phyloP scores from a whole-genome alignment of 2,113 vertebrate genomes.

The Sphaerodactylus townsendi region DNA sequence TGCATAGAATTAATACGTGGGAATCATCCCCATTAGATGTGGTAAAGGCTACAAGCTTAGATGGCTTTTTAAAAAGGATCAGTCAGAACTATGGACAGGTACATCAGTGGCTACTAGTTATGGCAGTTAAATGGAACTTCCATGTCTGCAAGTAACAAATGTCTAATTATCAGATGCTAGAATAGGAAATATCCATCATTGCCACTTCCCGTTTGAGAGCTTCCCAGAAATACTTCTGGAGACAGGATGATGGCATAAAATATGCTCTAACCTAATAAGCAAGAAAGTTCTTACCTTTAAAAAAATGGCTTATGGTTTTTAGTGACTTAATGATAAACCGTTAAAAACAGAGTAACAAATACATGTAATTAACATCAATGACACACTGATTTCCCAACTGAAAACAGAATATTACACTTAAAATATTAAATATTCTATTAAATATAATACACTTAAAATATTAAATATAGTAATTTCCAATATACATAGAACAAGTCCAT shows the following conservation, averaged over 20 bases:
- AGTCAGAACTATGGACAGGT: background rate
- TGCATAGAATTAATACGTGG: background rate
- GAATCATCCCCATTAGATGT: background rate
- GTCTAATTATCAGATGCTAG: background rate
- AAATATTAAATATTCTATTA: background rate
- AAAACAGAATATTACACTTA: slow-evolving; percentile 9
- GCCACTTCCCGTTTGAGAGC: background rate
- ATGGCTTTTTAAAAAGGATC: background rate
- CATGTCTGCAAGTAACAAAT: background rate
- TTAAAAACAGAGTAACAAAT: background rate
- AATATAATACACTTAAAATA: background rate
- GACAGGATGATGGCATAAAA: background rate
- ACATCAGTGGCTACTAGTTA: background rate
- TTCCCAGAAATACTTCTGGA: background rate
- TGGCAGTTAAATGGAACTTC: background rate
- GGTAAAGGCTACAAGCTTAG: background rate
- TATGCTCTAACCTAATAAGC: background rate
- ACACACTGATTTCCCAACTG: background rate
- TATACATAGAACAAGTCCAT: background rate
- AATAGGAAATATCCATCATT: background rate
- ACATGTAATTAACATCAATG: background rate
- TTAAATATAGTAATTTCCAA: background rate
- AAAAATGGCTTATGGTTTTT: background rate
- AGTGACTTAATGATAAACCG: background rate
- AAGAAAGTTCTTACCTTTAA: background rate